Evolutionary conservation across 2,797 vertebrate genomes (phyloP).

Genomic region (Notamacropus eugenii): DNA sequence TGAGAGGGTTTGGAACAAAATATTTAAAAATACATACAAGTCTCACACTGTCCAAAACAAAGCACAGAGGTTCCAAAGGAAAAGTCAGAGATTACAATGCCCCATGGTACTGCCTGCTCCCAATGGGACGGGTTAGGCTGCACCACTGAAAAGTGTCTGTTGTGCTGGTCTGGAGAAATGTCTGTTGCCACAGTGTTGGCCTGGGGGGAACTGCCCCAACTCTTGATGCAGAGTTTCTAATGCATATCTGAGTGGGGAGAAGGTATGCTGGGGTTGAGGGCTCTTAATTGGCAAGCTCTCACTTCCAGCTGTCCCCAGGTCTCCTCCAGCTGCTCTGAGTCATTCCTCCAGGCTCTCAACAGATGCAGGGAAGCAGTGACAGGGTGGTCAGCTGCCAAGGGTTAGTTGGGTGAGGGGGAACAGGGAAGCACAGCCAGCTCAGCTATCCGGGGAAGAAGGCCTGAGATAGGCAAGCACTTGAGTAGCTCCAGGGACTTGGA

Average conservation of each 20-base stretch:
- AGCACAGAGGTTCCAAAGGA: constrained; percentile 28
- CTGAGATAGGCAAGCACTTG: constrained; percentile 23
- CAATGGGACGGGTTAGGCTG: not conserved
- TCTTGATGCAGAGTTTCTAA: not conserved
- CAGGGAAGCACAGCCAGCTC: constrained; percentile 43
- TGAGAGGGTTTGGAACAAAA: not conserved
- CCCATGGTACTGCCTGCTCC: not conserved
- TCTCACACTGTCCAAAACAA: constrained; percentile 40
- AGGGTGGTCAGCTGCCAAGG: not conserved
- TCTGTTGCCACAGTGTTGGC: not conserved
- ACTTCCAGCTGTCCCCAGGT: not conserved
- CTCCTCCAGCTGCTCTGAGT: not conserved
- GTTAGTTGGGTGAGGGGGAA: not conserved
- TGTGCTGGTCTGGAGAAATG: constrained; percentile 58
- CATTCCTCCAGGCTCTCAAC: not conserved
- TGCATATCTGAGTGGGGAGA: not conserved
- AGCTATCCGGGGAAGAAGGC: constrained; percentile 71
- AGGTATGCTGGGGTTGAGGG: not conserved
- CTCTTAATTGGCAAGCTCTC: not conserved
- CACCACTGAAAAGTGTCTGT: not conserved
- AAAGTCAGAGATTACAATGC: constrained; percentile 10
- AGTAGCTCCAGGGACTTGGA: constrained; percentile 35
- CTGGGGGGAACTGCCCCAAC: constrained; percentile 14
- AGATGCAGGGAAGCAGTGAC: not conserved
- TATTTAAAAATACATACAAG: not conserved